A percentile compares a stretch with the other conserved stretches of the same genome.
phyloP scores from a whole-genome alignment of 2,888 invertebrate genomes.

The Hybos culiciformis region DNA sequence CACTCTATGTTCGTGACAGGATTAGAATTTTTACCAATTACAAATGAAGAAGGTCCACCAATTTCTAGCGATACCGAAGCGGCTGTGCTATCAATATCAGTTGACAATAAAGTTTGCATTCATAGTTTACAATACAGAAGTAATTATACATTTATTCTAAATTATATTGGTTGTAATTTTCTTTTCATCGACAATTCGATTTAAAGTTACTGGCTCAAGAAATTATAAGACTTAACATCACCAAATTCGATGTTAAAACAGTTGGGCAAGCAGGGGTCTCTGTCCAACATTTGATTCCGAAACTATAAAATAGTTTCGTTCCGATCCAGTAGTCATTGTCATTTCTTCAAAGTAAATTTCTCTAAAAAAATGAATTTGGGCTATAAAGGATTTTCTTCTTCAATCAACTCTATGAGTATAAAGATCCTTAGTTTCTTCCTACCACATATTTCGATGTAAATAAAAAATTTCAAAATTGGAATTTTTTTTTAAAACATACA shows the following conservation, averaged over 20 bases:
- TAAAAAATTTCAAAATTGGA: not conserved
- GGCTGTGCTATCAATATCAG: constrained; percentile 86
- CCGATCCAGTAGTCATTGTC: no score
- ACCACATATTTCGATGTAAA: no score
- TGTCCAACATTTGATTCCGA: not conserved
- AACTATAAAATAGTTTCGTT: no score
- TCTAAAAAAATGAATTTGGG: no score
- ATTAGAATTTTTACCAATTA: constrained; percentile 75
- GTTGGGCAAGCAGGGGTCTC: not conserved
- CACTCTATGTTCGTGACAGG: constrained; percentile 98
- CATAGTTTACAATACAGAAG: constrained; percentile 72
- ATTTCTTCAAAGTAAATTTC: no score
- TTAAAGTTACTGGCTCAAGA: no score
- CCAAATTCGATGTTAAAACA: no score
- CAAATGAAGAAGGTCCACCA: constrained; percentile 51
- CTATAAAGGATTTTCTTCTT: no score
- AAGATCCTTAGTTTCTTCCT: no score
- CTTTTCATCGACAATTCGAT: not conserved
- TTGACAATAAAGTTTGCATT: constrained; percentile 85
- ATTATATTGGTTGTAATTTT: not conserved
- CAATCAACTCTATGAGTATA: no score
- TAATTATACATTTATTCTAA: no score
- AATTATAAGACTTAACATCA: no score
- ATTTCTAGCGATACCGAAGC: constrained; percentile 65
- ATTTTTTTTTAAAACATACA: not conserved